Evolutionary conservation across 1,140 invertebrate genomes (phyloP).

Genomic region (Thalassaphorura encarpata): DNA sequence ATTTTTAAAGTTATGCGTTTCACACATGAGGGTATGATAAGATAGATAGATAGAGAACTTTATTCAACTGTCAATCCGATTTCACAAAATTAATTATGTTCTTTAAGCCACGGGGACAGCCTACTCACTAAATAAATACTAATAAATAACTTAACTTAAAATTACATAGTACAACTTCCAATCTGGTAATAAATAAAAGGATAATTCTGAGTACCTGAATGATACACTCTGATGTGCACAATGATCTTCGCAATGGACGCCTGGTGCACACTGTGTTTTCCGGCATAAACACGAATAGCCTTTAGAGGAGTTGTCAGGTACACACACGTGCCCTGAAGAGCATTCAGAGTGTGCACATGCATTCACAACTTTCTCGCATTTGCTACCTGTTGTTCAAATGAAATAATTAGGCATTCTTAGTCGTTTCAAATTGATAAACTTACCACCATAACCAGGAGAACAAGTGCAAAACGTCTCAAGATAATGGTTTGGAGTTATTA

Average conservation of each 20-base stretch:
- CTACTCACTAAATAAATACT: too few species aligned
- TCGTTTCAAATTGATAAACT: not conserved
- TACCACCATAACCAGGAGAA: conserved; percentile 27
- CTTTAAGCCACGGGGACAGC: too few species aligned
- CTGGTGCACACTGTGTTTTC: conserved; percentile 66
- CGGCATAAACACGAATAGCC: conserved; percentile 66
- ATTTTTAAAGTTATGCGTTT: not conserved
- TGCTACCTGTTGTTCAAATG: conserved; percentile 37
- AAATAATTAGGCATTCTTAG: not conserved
- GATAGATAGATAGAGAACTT: too few species aligned
- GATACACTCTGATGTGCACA: conserved; percentile 31
- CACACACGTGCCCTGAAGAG: conserved; percentile 58
- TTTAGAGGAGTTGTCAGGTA: conserved; percentile 55
- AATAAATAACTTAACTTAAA: too few species aligned
- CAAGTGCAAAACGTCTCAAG: conserved; percentile 30
- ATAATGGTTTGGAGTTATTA: conserved; percentile 31
- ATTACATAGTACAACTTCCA: too few species aligned
- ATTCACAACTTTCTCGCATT: conserved; percentile 53
- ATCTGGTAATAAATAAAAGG: not conserved
- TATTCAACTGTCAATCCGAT: too few species aligned
- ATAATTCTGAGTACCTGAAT: conserved; percentile 23
- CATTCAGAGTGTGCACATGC: conserved; percentile 67
- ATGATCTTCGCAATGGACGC: conserved; percentile 45
- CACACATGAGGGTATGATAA: not conserved
- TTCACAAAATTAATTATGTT: too few species aligned